Conservation (phyloP, 2,888 invertebrate genomes). For the Coleophora flavipennella region DNA sequence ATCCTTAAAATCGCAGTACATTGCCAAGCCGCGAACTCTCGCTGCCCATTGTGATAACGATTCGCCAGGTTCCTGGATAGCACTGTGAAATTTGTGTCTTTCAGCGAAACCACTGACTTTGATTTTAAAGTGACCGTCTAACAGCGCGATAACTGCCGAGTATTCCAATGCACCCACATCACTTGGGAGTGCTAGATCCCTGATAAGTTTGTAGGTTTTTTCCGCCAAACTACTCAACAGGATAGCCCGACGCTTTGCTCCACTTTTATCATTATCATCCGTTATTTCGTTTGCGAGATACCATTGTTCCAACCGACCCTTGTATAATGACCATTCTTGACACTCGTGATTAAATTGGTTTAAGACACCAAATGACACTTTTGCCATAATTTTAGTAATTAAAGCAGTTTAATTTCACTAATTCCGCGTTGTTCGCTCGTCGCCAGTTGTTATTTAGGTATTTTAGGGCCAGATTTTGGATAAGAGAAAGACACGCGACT, state of each 20-base stretch:
- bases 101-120: constrained; percentile 4
- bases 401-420: too few species aligned
- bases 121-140: constrained; percentile 3
- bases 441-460: too few species aligned
- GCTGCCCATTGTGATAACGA: constrained; percentile 1
- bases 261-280: background rate
- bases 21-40: constrained; percentile 5
- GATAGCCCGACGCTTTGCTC: constrained; percentile 1
- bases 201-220: background rate
- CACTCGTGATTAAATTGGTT: background rate
- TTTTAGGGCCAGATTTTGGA: too few species aligned
- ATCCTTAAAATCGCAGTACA: constrained; percentile 2
- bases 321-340: constrained; percentile 2
- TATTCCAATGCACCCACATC: background rate
- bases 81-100: constrained; percentile 4
- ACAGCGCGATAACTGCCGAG: constrained; percentile 1
- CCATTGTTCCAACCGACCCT: constrained; percentile 3
- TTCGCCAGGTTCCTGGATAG: constrained; percentile 3
- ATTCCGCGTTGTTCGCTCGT: too few species aligned
- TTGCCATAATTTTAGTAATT: background rate
- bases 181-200: background rate
- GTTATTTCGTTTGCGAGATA: constrained; percentile 3
- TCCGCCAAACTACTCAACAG: constrained; percentile 3
- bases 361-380: constrained; percentile 2
- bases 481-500: too few species aligned